phyloP scores from a whole-genome alignment of 2,797 vertebrate species.

The Craterocephalus amniculus region DNA sequence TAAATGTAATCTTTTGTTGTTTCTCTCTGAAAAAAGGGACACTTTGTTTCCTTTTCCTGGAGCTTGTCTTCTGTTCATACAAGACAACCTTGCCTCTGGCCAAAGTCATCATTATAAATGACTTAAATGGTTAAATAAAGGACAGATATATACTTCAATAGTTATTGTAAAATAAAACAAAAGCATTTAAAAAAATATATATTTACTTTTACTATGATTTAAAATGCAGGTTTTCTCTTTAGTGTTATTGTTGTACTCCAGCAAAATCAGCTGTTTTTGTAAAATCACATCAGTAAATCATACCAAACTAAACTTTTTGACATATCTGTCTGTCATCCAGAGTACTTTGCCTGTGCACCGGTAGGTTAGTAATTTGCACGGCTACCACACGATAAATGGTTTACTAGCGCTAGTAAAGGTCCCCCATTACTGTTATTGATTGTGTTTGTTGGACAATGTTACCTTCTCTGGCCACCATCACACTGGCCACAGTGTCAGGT shows the following conservation, averaged over 20 bases:
- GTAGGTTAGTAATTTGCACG: neutral
- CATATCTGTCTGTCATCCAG: neutral
- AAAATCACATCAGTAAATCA: neutral
- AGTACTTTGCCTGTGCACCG: neutral
- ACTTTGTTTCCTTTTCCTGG: too few species aligned
- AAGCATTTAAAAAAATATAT: too few species aligned
- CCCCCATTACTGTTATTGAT: too few species aligned
- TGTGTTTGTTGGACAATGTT: conserved; percentile 34
- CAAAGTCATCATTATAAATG: too few species aligned
- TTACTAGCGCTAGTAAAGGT: too few species aligned
- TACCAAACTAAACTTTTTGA: too few species aligned
- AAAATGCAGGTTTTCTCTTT: neutral
- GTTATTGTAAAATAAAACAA: neutral
- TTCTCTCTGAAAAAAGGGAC: too few species aligned
- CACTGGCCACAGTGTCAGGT: conserved; percentile 94
- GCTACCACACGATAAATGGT: neutral
- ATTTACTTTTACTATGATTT: neutral
- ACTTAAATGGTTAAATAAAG: too few species aligned
- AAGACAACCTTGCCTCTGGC: too few species aligned
- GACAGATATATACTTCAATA: neutral
- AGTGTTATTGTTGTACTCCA: neutral
- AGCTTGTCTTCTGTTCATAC: too few species aligned
- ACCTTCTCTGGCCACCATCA: conserved; percentile 97
- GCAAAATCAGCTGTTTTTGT: too few species aligned
- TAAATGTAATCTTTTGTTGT: too few species aligned